Percentiles rank a stretch among this genome's conserved stretches.
Conservation (phyloP, 1,140 invertebrate species). For the Thaumetopoea pityocampa region DNA sequence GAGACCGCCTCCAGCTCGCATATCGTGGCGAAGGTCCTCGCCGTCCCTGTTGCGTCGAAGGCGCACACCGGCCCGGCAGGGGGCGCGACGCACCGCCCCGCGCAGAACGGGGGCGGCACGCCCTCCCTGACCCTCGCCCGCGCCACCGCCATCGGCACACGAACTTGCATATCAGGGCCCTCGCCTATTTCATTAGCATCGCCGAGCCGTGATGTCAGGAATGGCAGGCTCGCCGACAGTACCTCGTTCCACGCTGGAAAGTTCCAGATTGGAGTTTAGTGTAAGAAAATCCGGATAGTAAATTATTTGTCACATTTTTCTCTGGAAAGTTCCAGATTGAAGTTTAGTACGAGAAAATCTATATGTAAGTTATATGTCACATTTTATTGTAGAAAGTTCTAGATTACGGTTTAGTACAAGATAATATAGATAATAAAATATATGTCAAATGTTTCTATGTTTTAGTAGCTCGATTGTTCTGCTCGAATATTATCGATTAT, state of each 20-base stretch:
- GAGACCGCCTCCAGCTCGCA: conserved; percentile 73
- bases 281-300: too few relatives aligned
- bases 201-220: conserved; percentile 39
- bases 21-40: conserved; percentile 71
- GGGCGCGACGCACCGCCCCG: conserved; percentile 56
- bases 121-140: conserved; percentile 46
- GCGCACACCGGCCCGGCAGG: conserved; percentile 73
- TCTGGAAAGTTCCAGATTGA: conserved; percentile 37
- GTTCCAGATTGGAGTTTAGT: not conserved
- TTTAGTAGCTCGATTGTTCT: too few relatives aligned
- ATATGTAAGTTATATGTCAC: too few relatives aligned
- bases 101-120: conserved; percentile 62
- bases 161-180: conserved; percentile 22
- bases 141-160: conserved; percentile 28
- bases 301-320: conserved; percentile 34
- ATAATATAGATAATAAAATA: too few relatives aligned
- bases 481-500: too few relatives aligned
- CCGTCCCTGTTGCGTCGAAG: conserved; percentile 71
- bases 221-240: conserved; percentile 41
- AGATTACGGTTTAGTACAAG: too few relatives aligned
- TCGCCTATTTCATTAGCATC: conserved; percentile 30
- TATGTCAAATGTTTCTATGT: too few relatives aligned
- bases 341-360: too few relatives aligned
- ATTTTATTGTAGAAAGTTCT: conserved; percentile 46
- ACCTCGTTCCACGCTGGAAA: conserved; percentile 45